Base-by-base conservation (phyloP, 2,888 invertebrate species). In the Camponotus fellah region DNA sequence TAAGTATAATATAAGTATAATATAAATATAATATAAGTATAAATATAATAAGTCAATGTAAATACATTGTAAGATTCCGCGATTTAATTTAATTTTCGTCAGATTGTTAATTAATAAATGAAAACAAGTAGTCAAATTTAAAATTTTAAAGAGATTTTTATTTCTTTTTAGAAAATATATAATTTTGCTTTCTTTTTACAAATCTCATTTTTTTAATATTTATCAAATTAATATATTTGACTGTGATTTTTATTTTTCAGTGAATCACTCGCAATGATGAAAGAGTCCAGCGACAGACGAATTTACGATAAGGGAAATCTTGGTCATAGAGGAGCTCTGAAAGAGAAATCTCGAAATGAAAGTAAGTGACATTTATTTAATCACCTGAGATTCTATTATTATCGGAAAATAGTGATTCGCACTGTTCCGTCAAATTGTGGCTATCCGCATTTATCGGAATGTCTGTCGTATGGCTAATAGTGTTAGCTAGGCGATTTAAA, bases 311-410 rank as follows among this genome's bases (percentile, higher is more conserved):
- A 40, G 56, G 53, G 40, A 26, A 46, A 56, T 40, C 40, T 49
- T 76, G 53, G 37, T 76, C 34, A 10, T 1, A 14, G 43, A 26
- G 21, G 12, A 40, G 37, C 37, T 46, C 9, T 37, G 21, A 26
- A 56, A 56, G 26, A 58, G 37, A 65, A 5, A 65, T n/a, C 17
- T 12, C 53, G 53, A 17, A 40, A 76, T 17, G 49, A 53, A 53
- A 21, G 17, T 66, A 66, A 76, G 2, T 53, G 66, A 53, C 76
- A 76, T 76, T 66, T 40, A 76, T 76, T 53, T 66, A 76, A 76
- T 76, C 66, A 76, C n/a, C 32, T 46, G 26, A 76, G 40, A 14
- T 76, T 66, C 53, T 68, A 26, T 76, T 53, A 46, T 17, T 43
- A 76, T 49, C 66, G 37, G 37, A 76, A 49, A 65, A 65, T 8